Percentiles rank a stretch among this genome's conserved stretches.
Conservation (phyloP, 2,113 vertebrate genomes). For the Pelmatolapia mariae region DNA sequence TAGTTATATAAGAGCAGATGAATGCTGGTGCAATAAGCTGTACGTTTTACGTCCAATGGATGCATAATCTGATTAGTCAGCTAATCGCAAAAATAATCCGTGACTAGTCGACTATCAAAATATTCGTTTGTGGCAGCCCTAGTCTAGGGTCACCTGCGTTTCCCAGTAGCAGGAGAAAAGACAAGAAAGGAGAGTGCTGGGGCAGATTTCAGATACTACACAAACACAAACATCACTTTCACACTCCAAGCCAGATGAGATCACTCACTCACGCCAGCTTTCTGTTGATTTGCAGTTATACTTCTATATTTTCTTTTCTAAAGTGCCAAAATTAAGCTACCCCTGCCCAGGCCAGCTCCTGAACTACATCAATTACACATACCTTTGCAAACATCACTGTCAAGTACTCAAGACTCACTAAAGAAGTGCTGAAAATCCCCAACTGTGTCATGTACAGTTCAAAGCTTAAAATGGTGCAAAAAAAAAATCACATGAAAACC, state of each 20-base stretch:
- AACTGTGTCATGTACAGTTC: not conserved
- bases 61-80: not conserved
- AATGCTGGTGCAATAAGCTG: not conserved
- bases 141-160: not conserved
- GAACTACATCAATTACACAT: not conserved
- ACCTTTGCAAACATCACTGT: not conserved
- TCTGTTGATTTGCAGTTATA: not conserved
- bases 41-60: not conserved
- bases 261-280: not conserved
- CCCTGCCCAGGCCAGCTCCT: not conserved
- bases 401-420: not conserved
- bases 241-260: not conserved
- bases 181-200: not conserved
- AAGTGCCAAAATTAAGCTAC: not conserved
- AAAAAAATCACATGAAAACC: not conserved
- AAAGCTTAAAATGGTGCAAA: not conserved
- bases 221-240: not conserved
- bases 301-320: not conserved
- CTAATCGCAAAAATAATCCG: not conserved
- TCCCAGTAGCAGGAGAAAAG: not conserved
- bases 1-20: not conserved
- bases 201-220: not conserved
- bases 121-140: not conserved
- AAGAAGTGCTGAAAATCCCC: not conserved
- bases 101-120: not conserved